Percentiles rank a stretch among this genome's conserved stretches.
Conservation (phyloP, 2,888 invertebrate species). For the Drosophila acutilabella region DNA sequence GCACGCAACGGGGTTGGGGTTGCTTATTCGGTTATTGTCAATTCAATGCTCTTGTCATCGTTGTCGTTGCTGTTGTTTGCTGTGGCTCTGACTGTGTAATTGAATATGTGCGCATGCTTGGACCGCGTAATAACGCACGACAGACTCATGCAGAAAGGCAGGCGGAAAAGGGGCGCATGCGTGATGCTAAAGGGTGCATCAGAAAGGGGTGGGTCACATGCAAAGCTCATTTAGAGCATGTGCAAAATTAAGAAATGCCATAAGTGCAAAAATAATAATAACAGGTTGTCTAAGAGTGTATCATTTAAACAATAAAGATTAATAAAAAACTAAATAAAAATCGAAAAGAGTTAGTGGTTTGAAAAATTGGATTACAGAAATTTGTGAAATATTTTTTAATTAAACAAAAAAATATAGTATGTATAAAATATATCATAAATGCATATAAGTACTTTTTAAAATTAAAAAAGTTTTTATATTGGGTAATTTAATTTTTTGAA, state of each 20-base stretch:
- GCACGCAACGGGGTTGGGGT: conserved; percentile 73
- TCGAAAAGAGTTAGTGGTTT: no score
- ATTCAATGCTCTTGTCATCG: conserved; percentile 55
- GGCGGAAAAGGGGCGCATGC: conserved; percentile 37
- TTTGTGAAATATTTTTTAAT: no score
- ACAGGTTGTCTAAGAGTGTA: neutral
- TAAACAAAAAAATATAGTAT: no score
- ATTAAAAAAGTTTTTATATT: neutral
- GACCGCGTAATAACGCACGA: conserved; percentile 65
- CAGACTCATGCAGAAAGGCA: conserved; percentile 62
- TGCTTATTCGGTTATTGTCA: conserved; percentile 69
- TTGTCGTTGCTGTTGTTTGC: conserved; percentile 30
- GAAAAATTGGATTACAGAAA: no score
- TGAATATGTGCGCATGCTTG: conserved; percentile 76
- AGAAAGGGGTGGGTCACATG: conserved; percentile 16
- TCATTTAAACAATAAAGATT: no score
- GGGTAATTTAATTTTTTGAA: no score
- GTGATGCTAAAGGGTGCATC: conserved; percentile 20
- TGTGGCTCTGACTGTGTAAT: conserved; percentile 60
- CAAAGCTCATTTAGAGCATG: conserved; percentile 17
- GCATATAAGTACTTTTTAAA: neutral
- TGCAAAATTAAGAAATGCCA: conserved; percentile 6
- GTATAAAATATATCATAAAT: no score
- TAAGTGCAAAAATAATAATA: conserved; percentile 1
- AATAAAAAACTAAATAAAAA: no score